Evolutionary conservation across 2,797 vertebrate genomes (phyloP).

Genomic region (Eulemur albifrons): DNA sequence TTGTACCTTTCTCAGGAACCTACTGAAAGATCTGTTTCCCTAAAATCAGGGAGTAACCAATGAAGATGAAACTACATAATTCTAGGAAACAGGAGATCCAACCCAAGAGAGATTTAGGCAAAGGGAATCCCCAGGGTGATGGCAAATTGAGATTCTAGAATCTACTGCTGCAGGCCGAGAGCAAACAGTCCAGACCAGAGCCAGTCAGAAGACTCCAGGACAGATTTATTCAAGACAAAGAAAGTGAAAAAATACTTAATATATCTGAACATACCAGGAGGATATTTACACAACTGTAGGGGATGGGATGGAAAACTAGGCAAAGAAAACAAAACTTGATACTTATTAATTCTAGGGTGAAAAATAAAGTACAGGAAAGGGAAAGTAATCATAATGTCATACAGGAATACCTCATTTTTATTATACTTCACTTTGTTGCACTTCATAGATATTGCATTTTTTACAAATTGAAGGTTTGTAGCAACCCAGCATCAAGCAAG

Average conservation of each 20-base stretch:
- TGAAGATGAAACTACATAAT: neutral
- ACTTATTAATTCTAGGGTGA: neutral
- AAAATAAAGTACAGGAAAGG: neutral
- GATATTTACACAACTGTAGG: neutral
- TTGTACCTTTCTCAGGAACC: neutral
- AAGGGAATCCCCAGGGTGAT: neutral
- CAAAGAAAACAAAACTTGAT: neutral
- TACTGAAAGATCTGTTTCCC: neutral
- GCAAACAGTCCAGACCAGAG: neutral
- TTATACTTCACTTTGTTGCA: neutral
- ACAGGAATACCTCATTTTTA: neutral
- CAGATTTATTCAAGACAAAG: neutral
- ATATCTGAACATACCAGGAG: neutral
- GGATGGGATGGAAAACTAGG: neutral
- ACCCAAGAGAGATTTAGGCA: neutral
- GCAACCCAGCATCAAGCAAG: neutral
- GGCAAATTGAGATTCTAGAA: neutral
- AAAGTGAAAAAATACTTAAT: neutral
- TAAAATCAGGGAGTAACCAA: neutral
- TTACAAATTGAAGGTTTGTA: neutral
- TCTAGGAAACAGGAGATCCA: neutral
- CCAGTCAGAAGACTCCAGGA: neutral
- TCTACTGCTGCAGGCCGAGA: neutral
- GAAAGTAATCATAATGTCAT: conserved; percentile 5
- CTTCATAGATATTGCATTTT: neutral